These are phyloP conservation scores for Aelia acuminata DNA, from an alignment of 2,888 invertebrate species.

Conservation along the genomic window DNA sequence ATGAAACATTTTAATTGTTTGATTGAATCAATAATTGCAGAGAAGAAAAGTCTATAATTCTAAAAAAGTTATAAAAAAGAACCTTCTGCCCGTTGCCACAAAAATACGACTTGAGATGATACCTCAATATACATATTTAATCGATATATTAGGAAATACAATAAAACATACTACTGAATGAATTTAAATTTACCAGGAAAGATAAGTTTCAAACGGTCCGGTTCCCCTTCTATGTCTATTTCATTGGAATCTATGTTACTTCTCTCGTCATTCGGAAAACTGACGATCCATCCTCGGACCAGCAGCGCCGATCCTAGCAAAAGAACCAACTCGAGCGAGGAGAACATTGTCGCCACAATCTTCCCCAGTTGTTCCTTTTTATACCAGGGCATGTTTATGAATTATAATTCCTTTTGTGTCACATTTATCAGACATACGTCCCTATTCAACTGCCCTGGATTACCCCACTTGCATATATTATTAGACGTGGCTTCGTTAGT, in stretches of 20 bases:
- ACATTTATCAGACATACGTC: constrained; percentile 27
- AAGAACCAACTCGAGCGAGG: background rate
- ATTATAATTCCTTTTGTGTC: constrained; percentile 32
- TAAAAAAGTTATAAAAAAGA: too few species aligned
- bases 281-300: background rate
- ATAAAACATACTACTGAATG: too few species aligned
- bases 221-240: constrained; percentile 12
- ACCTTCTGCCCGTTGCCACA: too few species aligned
- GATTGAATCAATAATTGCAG: too few species aligned
- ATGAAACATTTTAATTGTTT: too few species aligned
- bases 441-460: constrained; percentile 13
- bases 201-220: background rate
- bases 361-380: background rate
- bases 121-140: too few species aligned
- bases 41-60: too few species aligned
- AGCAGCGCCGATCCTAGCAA: background rate
- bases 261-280: constrained; percentile 3
- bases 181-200: background rate
- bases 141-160: too few species aligned
- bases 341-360: background rate
- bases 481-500: constrained; percentile 1
- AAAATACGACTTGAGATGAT: too few species aligned
- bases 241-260: constrained; percentile 2
- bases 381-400: constrained; percentile 8
- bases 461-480: constrained; percentile 35